Evolutionary conservation across 2,797 vertebrate genomes (phyloP).

Genomic region (Darevskia nairensis): DNA sequence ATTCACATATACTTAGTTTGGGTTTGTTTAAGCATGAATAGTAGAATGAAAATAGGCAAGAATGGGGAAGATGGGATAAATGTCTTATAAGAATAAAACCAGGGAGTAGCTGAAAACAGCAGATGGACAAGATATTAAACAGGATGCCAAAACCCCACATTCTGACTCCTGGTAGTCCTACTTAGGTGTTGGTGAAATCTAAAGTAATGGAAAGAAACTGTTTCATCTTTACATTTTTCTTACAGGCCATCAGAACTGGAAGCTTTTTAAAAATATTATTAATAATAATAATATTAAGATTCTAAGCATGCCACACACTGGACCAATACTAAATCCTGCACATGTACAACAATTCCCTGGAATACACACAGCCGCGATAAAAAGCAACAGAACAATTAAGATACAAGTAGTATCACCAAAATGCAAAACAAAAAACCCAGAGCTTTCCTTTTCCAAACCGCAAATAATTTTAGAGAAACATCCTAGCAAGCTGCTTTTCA

Average conservation of each 20-base stretch:
- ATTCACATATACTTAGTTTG: not conserved
- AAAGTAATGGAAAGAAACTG: not conserved
- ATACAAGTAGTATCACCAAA: conserved; percentile 11
- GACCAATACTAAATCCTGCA: not conserved
- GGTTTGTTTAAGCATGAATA: not conserved
- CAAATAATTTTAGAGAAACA: not conserved
- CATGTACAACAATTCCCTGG: not conserved
- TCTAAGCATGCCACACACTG: not conserved
- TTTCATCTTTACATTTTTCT: not conserved
- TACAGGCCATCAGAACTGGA: not conserved
- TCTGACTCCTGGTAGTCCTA: not conserved
- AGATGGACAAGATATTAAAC: not conserved
- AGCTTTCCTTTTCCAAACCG: not conserved
- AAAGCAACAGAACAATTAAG: conserved; percentile 9
- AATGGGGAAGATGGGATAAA: not conserved
- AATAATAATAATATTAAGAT: not conserved
- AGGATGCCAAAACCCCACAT: not conserved
- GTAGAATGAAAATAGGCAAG: not conserved
- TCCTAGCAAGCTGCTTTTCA: not conserved
- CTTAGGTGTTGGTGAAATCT: not conserved
- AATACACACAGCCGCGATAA: not conserved
- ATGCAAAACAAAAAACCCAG: conserved; percentile 3
- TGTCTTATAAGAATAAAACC: conserved; percentile 3
- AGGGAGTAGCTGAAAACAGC: not conserved
- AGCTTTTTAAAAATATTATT: not conserved